Conservation (phyloP, 2,888 invertebrate genomes). For the Drosophila testacea region DNA sequence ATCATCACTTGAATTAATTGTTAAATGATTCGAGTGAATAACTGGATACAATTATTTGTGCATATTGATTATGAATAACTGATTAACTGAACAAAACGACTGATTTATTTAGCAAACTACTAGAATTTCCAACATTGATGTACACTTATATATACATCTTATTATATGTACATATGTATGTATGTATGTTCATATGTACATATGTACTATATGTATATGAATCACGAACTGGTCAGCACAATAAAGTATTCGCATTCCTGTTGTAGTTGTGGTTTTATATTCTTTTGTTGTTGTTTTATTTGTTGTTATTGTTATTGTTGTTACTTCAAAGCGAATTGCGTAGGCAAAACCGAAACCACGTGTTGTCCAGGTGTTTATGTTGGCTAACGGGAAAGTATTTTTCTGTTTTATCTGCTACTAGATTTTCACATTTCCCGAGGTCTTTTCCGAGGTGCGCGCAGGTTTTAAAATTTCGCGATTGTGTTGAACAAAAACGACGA, state of each 20-base stretch:
- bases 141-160: not conserved
- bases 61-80: no score
- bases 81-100: no score
- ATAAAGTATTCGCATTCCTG: slow-evolving; percentile 43
- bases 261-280: slow-evolving; percentile 16
- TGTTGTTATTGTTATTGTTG: slow-evolving; percentile 18
- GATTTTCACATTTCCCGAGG: slow-evolving; percentile 38
- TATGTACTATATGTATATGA: slow-evolving; percentile 18
- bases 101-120: no score
- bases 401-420: slow-evolving; percentile 7
- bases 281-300: slow-evolving; percentile 12
- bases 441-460: slow-evolving; percentile 25
- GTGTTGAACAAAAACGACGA: slow-evolving; percentile 10
- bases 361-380: slow-evolving; percentile 77
- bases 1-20: no score
- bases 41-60: no score
- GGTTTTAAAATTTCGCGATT: slow-evolving; percentile 41
- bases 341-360: slow-evolving; percentile 60
- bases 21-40: no score
- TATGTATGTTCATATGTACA: not conserved
- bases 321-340: slow-evolving; percentile 70
- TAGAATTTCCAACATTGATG: no score
- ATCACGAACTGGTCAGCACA: slow-evolving; percentile 34
- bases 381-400: slow-evolving; percentile 41
- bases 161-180: not conserved